These are phyloP conservation scores for Tenrec ecaudatus DNA, from an alignment of 2,113 vertebrate genomes.

Conservation along the genomic window DNA sequence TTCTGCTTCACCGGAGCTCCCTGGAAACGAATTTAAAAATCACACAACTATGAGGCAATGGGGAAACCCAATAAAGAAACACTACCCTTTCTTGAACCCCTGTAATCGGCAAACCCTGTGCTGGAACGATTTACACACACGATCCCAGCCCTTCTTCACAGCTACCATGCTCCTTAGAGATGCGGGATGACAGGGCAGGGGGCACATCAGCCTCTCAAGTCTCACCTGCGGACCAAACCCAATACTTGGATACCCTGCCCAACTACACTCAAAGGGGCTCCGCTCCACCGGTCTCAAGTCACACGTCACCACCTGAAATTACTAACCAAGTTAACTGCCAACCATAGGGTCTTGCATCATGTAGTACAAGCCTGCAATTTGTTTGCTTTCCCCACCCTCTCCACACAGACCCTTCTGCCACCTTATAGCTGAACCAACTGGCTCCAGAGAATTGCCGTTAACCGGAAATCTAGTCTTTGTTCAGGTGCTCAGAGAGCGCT, in stretches of 20 bases:
- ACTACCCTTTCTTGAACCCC: background rate
- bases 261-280: background rate
- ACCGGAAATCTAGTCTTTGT: background rate
- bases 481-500: conserved; percentile 27
- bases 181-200: background rate
- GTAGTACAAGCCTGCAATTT: background rate
- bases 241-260: background rate
- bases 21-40: background rate
- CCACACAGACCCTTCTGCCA: background rate
- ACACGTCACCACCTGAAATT: background rate
- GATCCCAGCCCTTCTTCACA: background rate
- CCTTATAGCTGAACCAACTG: background rate
- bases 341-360: background rate
- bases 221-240: background rate
- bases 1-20: background rate
- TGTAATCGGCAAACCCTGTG: background rate
- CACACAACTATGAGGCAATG: background rate
- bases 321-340: background rate
- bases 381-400: background rate
- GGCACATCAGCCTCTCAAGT: background rate
- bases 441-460: background rate
- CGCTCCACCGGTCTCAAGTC: background rate
- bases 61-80: background rate
- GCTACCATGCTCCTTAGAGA: background rate
- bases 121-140: background rate